Base-by-base conservation (phyloP, 2,113 vertebrate species). In the Pyxicephalus adspersus region DNA sequence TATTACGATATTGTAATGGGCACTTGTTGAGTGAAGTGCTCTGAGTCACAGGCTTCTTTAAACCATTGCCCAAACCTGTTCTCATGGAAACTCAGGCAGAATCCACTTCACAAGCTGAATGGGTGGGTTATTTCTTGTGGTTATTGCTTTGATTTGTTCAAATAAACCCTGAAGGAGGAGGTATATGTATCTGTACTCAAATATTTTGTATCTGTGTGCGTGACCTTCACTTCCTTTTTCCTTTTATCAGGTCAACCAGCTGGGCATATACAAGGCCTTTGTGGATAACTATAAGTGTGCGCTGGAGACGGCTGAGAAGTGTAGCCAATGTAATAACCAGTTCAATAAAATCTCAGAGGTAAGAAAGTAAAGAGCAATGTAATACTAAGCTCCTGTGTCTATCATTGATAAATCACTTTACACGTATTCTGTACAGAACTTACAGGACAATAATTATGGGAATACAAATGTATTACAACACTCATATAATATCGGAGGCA, bases 341-440 rank as follows among this genome's bases (percentile, higher is more conserved):
- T 99, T 99, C 89, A 95, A 96, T 92, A 96, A 97, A 89, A 99
- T 99, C 89, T 99, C 96, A 0, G 98, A 98, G 96, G 98, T 99
- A 71, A 89, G 92, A 3, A 28, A 20, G 51, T 2, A 26, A 15
- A 5, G 22, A 7, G 6, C 20, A 28, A n/a, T 29, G 25, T 45
- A 6, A 45, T 45, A 1, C 11, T 45, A 45, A 45, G 38, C 38
- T 45, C 1, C 38, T 45, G 38, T 45, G 9, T 45, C 38, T 45
- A 45, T 45, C 1, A 45, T 13, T 45, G 38, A 4, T 34, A 34
- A 34, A 34, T 34, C 31, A 34, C 31, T 34, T 38, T 6, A 4
- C 38, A 2, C 2, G 11, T 45, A 45, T 13, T 9, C 11, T 45
- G 38, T 45, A 13, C 38, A 45, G 6, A 45, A 45, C 15, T 45